A percentile compares a stretch with the other conserved stretches of the same genome.
These are phyloP conservation scores for Andrena cerasifolii DNA, from an alignment of 1,140 invertebrate genomes.

Conservation along the genomic window DNA sequence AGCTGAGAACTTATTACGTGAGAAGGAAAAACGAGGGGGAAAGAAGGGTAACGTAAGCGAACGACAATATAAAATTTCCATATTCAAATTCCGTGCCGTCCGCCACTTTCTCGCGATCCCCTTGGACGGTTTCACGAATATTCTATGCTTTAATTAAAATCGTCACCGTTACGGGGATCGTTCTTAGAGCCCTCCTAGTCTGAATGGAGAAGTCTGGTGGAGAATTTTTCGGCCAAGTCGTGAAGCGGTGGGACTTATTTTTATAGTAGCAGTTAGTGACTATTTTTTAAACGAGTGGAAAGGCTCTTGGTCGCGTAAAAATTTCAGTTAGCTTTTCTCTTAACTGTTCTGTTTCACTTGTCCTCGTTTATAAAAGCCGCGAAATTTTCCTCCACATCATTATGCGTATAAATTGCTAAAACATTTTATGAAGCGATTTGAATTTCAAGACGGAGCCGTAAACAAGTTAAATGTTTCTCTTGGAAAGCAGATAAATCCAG, in stretches of 20 bases:
- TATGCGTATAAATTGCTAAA: too few relatives aligned
- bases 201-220: background rate
- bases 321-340: background rate
- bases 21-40: background rate
- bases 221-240: background rate
- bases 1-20: constrained; percentile 22
- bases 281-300: background rate
- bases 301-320: background rate
- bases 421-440: too few relatives aligned
- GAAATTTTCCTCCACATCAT: too few relatives aligned
- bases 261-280: background rate
- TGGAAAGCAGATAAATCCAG: background rate
- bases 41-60: background rate
- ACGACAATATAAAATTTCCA: constrained; percentile 49
- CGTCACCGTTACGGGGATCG: too few relatives aligned
- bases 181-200: background rate
- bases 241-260: background rate
- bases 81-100: constrained; percentile 32
- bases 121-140: constrained; percentile 10
- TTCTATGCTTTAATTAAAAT: constrained; percentile 48
- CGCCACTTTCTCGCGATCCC: background rate
- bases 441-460: too few relatives aligned
- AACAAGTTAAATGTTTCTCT: too few relatives aligned
- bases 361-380: too few relatives aligned
- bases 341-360: background rate